Conservation (phyloP, 2,888 invertebrate genomes). For the Aphidoletes aphidimyza region DNA sequence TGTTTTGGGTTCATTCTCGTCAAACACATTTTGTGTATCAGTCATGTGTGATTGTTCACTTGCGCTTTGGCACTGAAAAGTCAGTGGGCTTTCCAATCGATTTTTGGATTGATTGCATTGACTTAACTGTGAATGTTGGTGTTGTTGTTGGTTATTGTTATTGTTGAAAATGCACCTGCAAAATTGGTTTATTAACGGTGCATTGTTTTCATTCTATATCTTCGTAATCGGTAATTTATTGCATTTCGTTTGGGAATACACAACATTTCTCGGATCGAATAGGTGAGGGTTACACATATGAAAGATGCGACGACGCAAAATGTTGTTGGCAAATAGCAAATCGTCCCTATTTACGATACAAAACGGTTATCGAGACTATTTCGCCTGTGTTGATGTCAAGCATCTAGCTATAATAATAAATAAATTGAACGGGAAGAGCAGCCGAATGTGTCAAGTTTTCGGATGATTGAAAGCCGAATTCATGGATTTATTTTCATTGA, state of each 20-base stretch:
- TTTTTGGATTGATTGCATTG: no score
- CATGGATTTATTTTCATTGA: background rate
- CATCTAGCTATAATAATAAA: background rate
- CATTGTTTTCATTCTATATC: background rate
- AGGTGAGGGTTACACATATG: background rate
- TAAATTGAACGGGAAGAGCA: background rate
- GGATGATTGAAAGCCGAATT: constrained; percentile 12
- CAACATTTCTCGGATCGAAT: no score
- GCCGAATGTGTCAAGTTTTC: background rate
- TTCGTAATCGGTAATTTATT: constrained; percentile 38
- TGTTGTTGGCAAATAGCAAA: no score
- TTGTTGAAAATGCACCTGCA: constrained; percentile 19
- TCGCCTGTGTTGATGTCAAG: no score
- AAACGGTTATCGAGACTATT: no score
- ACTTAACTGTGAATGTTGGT: no score
- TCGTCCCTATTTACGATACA: no score
- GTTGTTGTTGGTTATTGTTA: no score
- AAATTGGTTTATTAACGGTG: constrained; percentile 43
- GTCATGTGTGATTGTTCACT: background rate
- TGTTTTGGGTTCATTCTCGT: background rate
- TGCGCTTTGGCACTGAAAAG: background rate
- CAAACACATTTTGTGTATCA: background rate
- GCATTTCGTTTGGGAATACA: background rate
- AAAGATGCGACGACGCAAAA: constrained; percentile 1
- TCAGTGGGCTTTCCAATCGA: background rate